Evolutionary conservation across 2,113 vertebrate species (phyloP).

Genomic region (Phyllostomus hastatus): DNA sequence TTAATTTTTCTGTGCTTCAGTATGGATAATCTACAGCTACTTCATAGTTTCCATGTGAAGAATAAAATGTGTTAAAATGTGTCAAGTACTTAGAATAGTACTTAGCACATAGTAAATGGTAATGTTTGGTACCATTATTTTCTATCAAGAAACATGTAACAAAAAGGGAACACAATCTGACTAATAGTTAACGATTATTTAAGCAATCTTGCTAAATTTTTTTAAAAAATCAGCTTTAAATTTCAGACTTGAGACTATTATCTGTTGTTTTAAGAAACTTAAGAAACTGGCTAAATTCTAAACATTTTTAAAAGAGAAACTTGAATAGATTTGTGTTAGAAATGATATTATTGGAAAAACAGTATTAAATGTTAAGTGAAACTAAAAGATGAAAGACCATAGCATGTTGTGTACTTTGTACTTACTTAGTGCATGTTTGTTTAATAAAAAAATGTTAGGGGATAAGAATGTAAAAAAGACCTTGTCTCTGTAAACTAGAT

Average conservation of each 20-base stretch:
- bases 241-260: neutral
- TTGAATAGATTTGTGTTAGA: neutral
- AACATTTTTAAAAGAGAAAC: neutral
- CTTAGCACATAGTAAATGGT: neutral
- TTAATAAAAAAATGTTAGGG: neutral
- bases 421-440: neutral
- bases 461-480: neutral
- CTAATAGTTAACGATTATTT: neutral
- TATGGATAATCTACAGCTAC: neutral
- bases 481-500: neutral
- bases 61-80: slow-evolving; percentile 36
- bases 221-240: neutral
- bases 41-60: neutral
- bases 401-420: neutral
- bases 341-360: neutral
- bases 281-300: neutral
- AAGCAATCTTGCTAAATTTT: neutral
- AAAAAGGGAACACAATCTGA: neutral
- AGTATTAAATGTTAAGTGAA: neutral
- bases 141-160: slow-evolving; percentile 18
- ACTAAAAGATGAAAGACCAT: neutral
- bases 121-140: neutral
- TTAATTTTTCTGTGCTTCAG: neutral
- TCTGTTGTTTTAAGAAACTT: neutral
- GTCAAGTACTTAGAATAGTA: neutral